phyloP scores from a whole-genome alignment of 2,113 vertebrate genomes.

The Mionectes macconnelli region DNA sequence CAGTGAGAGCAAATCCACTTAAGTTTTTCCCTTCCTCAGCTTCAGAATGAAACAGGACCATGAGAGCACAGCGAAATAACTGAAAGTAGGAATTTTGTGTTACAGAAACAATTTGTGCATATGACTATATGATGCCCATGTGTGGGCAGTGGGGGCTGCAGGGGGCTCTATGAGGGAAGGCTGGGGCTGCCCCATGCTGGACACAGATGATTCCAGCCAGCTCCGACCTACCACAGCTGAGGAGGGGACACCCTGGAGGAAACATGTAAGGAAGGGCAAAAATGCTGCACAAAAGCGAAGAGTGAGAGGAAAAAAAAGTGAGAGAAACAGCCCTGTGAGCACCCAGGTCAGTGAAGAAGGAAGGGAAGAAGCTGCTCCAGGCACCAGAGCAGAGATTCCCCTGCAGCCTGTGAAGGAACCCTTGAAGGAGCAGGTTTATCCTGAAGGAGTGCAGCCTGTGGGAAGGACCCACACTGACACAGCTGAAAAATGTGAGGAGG shows the following conservation, averaged over 20 bases:
- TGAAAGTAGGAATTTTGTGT: not conserved
- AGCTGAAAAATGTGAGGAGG: not conserved
- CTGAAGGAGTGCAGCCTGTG: not conserved
- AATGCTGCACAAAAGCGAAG: not conserved
- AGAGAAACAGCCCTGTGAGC: not conserved
- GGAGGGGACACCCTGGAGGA: fast-evolving
- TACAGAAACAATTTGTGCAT: not conserved
- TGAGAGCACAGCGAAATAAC: not conserved
- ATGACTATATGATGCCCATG: not conserved
- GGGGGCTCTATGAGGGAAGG: not conserved
- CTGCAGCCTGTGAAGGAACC: not conserved
- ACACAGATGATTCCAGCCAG: not conserved
- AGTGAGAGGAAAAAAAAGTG: not conserved
- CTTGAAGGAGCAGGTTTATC: not conserved
- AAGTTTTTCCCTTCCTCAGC: not conserved
- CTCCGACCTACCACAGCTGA: fast-evolving
- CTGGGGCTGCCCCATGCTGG: fast-evolving
- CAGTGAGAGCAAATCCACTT: not conserved
- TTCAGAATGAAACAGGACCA: not conserved
- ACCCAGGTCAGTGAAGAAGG: not conserved
- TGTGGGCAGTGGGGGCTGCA: fast-evolving
- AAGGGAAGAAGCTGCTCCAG: not conserved
- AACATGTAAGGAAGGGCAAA: not conserved
- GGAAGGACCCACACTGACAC: not conserved
- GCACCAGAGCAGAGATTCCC: not conserved